Base-by-base conservation (phyloP, 1,140 invertebrate genomes). In the Arctopsyche grandis region DNA sequence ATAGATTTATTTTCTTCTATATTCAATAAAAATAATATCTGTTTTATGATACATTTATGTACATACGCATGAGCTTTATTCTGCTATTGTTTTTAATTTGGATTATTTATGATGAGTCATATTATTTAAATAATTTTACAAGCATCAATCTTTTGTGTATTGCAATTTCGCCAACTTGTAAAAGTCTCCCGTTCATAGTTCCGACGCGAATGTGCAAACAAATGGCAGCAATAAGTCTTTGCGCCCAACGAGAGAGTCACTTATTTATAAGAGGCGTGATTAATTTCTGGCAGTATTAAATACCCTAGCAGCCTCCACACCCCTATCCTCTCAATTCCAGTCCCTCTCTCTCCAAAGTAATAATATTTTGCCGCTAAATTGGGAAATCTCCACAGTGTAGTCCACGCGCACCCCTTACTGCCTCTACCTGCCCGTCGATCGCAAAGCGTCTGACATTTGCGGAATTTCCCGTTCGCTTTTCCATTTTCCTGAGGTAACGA, bases 381-480 rank as follows among this genome's bases (percentile, higher is more conserved):
- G 48, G 48, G 12, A 52, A 52, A 52, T 52, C 48, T 52, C 48
- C 48, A 16, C 48, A 7, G 48, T 52, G 48, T 3, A 12, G 48
- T 52, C 48, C 48, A 12, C 4, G 48, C 48, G 48, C 48, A 4
- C 12, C 29, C 29, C 29, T 38, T 1, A 38, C 29, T 38, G 29
- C 29, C 29, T 38, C 29, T 38, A 38, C 29, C 48, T 52, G 48
- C 48, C 48, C 48, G 10, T 52, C 48, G 48, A 52, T 52, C 29
- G 29, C 7, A 12, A 5, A 16, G 48, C 63, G 24, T 26, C 24
- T 19, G 14, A 66, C 1, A 66, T 66, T 66, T 22, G 5, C 21
- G 63, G 63, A 66, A 66, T 66, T 66, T 66, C 21, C 63, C 63
- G 63, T 66, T 66, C 63, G 21, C 63, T 26, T 66, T 66, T 66